Percentiles rank a stretch among this genome's conserved stretches.
Evolutionary conservation across 2,797 vertebrate species (phyloP).

Genomic region (Nannoperca obscura): DNA sequence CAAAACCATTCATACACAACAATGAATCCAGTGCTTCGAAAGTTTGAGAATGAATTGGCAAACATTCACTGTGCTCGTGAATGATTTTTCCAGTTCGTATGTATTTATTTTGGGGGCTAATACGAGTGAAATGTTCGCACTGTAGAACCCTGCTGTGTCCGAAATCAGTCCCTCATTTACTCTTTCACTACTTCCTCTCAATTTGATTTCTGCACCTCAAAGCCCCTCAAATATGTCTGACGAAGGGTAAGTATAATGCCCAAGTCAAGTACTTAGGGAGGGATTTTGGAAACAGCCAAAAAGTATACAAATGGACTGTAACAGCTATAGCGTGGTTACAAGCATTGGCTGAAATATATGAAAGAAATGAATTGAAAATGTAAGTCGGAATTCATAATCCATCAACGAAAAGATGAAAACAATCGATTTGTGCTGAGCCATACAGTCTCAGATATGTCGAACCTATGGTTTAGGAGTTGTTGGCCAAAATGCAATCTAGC

Average conservation of each 20-base stretch:
- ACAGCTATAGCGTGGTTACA: neutral
- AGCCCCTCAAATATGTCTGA: constrained; percentile 1
- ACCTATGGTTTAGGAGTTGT: neutral
- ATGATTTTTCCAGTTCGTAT: no score
- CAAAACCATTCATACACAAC: no score
- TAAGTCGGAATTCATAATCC: neutral
- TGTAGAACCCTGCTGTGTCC: neutral
- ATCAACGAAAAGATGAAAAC: neutral
- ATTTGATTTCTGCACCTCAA: neutral
- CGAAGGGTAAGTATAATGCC: neutral
- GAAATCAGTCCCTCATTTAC: neutral
- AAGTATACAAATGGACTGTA: neutral
- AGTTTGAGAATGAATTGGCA: no score
- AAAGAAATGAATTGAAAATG: neutral
- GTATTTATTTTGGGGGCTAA: no score
- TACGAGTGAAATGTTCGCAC: no score
- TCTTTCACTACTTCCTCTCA: neutral
- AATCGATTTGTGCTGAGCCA: neutral
- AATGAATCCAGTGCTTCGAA: no score
- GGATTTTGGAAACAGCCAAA: neutral
- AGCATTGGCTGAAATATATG: neutral
- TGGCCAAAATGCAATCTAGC: neutral
- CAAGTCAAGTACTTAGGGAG: neutral
- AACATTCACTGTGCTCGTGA: no score
- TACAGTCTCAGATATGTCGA: neutral